Base-by-base conservation (phyloP, 2,113 vertebrate species). In the Mus spicilegus region DNA sequence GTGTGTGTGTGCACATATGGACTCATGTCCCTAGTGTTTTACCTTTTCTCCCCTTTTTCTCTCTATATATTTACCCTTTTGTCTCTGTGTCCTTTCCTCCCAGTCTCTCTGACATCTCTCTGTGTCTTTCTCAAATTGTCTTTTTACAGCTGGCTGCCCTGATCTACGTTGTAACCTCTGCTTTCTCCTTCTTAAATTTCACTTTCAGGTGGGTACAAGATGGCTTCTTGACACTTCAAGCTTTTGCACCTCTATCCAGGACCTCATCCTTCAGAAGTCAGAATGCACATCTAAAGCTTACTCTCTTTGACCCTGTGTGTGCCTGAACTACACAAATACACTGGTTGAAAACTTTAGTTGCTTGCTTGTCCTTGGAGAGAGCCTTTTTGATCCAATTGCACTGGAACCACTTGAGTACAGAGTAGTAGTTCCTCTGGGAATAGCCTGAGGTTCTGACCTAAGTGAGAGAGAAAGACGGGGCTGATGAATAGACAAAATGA, bases 111-210 rank as follows among this genome's bases (percentile, higher is more conserved):
- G n/a, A 39, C 63, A 86, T 49, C 39, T 5, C 14, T 49, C 17
- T 49, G 6, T 87, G 13, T 28, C 80, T 70, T 69, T 87, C 20
- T 89, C 51, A 11, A 56, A 7, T n/a, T 87, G 56, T 51, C 81
- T 67, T 67, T 76, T 67, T 70, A 26, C 20, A 42, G 58, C 22
- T 73, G 24, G 5, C 33, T 39, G 51, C 20, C 22, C 5, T 10
- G 90, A 19, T 36, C 20, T 81, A n/a, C 17, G 3, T 54, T 33
- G 82, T 19, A 56, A 63, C 24, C 42, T 75, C 70, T 70, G 14
- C n/a, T 76, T 95, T 65, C 39, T 75, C 92, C 92, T 76, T 87
- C 80, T 69, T 12, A 61, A 84, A 42, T 75, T 87, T 92, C n/a
- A 76, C 33, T 84, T 78, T 95, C 51, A 78, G 36, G 24, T 30